Conservation (phyloP, 2,797 vertebrate species). For the Chanos chanos region DNA sequence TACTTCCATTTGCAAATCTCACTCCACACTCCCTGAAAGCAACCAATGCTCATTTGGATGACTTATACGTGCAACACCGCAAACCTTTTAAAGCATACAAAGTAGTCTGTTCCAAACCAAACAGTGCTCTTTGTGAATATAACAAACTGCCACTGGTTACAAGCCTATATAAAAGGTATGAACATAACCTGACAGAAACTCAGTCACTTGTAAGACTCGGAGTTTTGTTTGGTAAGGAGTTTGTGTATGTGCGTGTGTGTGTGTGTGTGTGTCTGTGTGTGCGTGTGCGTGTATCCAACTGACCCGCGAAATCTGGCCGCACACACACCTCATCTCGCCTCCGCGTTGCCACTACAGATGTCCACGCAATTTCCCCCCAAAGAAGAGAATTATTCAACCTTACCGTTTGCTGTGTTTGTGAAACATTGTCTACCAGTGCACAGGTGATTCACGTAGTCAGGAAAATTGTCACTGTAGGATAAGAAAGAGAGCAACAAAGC, state of each 20-base stretch:
- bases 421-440: background rate
- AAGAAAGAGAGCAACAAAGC: constrained; percentile 2
- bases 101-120: no score
- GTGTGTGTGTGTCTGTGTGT: background rate
- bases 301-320: constrained; percentile 27
- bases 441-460: constrained; percentile 20
- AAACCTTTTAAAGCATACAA: no score
- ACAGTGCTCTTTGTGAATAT: no score
- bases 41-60: no score
- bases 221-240: constrained; percentile 4
- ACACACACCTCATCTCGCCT: constrained; percentile 18
- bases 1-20: no score
- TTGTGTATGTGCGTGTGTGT: background rate
- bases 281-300: background rate
- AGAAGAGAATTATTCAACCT: constrained; percentile 32
- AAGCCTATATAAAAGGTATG: no score
- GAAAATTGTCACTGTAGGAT: constrained; percentile 22
- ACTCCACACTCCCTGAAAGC: no score
- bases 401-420: constrained; percentile 1
- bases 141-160: no score
- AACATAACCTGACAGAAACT: no score
- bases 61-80: no score
- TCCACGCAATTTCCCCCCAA: constrained; percentile 20
- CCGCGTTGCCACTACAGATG: constrained; percentile 5
- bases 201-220: no score